phyloP scores from a whole-genome alignment of 1,140 invertebrate species.

The honey bee (Apis mellifera) region Amel_HAv3.1 CM009931.2:18203501-18204000 shows the following conservation, averaged over 20 bases:
- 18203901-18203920: background rate
- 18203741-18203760: background rate
- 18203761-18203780: background rate
- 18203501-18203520: too few relatives aligned
- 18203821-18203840: background rate
- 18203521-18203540: too few relatives aligned
- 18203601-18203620: too few relatives aligned
- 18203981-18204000: background rate
- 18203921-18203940: background rate
- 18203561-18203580: too few relatives aligned
- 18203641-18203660: background rate
- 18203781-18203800: background rate
- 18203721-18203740: background rate
- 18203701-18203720: background rate
- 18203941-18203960: background rate
- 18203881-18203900: background rate
- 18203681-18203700: background rate
- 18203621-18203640: background rate
- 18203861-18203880: background rate
- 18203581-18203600: too few relatives aligned
- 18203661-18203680: background rate
- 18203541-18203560: too few relatives aligned
- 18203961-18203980: background rate
- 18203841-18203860: background rate
- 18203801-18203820: background rate